These are phyloP conservation scores for Hydropsyche betteni DNA, from an alignment of 2,888 invertebrate species.

Conservation along the genomic window DNA sequence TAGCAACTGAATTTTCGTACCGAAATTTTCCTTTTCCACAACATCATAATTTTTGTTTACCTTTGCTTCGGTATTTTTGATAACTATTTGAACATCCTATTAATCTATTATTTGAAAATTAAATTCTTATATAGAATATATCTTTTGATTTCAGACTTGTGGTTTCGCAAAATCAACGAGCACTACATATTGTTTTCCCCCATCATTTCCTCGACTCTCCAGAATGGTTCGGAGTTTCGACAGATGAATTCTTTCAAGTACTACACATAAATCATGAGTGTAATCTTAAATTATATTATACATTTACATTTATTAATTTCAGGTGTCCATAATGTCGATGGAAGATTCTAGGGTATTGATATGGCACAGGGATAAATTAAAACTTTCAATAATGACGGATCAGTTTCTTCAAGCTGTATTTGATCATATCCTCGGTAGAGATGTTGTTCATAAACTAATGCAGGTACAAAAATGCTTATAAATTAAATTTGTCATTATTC, in stretches of 20 bases:
- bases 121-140: too few species aligned
- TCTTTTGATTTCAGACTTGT: conserved; percentile 70
- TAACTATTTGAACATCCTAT: too few species aligned
- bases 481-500: conserved; percentile 45
- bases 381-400: conserved; percentile 83
- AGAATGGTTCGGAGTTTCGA: conserved; percentile 89
- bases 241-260: conserved; percentile 87
- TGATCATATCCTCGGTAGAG: conserved; percentile 85
- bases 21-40: too few species aligned
- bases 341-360: conserved; percentile 84
- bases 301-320: conserved; percentile 52
- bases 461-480: conserved; percentile 68
- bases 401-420: conserved; percentile 86
- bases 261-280: too few species aligned
- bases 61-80: too few species aligned
- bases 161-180: conserved; percentile 84
- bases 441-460: conserved; percentile 87
- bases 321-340: conserved; percentile 89
- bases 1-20: too few species aligned
- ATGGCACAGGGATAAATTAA: conserved; percentile 87
- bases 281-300: too few species aligned
- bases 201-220: conserved; percentile 90
- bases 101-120: too few species aligned
- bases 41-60: too few species aligned
- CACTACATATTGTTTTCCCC: conserved; percentile 82